These are phyloP conservation scores for Agrotis clavis DNA, from an alignment of 2,888 invertebrate genomes.

Conservation along the genomic window DNA sequence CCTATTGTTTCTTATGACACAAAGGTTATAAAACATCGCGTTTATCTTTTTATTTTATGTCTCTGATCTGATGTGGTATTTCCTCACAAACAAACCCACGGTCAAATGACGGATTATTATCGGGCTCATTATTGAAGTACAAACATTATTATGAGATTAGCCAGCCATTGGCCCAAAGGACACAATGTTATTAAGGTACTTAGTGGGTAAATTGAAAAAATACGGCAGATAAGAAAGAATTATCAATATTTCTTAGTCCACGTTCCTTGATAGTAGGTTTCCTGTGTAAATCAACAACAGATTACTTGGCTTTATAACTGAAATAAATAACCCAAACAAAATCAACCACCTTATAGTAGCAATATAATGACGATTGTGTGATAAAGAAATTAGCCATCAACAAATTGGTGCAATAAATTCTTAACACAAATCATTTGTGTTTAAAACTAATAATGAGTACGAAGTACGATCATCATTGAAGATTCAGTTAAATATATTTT, in stretches of 20 bases:
- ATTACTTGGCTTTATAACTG: neutral
- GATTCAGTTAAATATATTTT: too few relatives aligned
- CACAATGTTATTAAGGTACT: neutral
- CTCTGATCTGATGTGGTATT: neutral
- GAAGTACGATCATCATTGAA: too few relatives aligned
- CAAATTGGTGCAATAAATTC: neutral
- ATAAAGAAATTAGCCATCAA: neutral
- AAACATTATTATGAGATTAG: constrained; percentile 17
- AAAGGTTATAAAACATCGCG: too few relatives aligned
- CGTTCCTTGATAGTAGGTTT: constrained; percentile 17
- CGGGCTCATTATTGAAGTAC: neutral
- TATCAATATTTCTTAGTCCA: constrained; percentile 7
- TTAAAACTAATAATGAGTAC: too few relatives aligned
- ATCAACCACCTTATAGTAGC: too few relatives aligned
- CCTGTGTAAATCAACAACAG: neutral
- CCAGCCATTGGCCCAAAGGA: constrained; percentile 3
- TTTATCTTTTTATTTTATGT: neutral
- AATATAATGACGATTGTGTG: neutral
- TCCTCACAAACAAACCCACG: neutral
- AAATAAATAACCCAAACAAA: too few relatives aligned
- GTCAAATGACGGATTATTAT: constrained; percentile 5
- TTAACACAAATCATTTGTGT: neutral
- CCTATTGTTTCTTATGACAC: too few relatives aligned
- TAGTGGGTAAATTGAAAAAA: neutral
- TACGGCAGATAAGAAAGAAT: constrained; percentile 18